Percentiles rank a stretch among this genome's conserved stretches.
Conservation (phyloP, 2,888 invertebrate species). For the Brassicogethes aeneus region DNA sequence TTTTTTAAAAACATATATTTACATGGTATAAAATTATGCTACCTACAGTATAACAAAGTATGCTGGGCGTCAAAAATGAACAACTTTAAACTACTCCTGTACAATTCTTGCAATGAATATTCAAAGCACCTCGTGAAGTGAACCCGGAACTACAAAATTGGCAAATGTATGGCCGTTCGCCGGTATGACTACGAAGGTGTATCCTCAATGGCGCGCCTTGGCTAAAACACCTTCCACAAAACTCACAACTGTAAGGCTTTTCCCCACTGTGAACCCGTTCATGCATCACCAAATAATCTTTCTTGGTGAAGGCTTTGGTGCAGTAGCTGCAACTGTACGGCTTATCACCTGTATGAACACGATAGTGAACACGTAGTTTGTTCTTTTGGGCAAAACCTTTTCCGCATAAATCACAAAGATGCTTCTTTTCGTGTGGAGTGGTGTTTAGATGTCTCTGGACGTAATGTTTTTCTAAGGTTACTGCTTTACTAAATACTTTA, state of each 20-base stretch:
- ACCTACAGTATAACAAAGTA: no score
- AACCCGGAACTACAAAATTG: conserved; percentile 48
- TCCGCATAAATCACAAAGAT: conserved; percentile 34
- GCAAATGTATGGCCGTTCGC: conserved; percentile 40
- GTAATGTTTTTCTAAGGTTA: conserved; percentile 41
- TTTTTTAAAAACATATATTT: no score
- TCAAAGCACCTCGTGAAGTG: conserved; percentile 47
- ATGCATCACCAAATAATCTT: conserved; percentile 29
- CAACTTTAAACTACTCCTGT: conserved; percentile 10
- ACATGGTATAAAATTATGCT: no score
- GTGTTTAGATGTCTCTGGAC: conserved; percentile 28
- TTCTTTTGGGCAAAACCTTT: conserved; percentile 32
- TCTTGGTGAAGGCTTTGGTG: conserved; percentile 45
- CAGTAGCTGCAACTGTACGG: conserved; percentile 34
- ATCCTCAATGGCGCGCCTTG: conserved; percentile 30
- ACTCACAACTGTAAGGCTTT: conserved; percentile 32
- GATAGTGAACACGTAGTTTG: conserved; percentile 27
- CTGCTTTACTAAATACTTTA: conserved; percentile 30
- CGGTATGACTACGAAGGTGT: conserved; percentile 30
- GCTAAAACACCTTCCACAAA: conserved; percentile 33
- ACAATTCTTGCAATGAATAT: conserved; percentile 42
- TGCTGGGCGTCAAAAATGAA: no score
- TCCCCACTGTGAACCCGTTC: conserved; percentile 33
- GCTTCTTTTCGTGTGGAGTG: conserved; percentile 27
- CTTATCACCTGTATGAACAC: conserved; percentile 44